Conservation (phyloP, 2,888 invertebrate species). For the Ypsolopha scabrella region DNA sequence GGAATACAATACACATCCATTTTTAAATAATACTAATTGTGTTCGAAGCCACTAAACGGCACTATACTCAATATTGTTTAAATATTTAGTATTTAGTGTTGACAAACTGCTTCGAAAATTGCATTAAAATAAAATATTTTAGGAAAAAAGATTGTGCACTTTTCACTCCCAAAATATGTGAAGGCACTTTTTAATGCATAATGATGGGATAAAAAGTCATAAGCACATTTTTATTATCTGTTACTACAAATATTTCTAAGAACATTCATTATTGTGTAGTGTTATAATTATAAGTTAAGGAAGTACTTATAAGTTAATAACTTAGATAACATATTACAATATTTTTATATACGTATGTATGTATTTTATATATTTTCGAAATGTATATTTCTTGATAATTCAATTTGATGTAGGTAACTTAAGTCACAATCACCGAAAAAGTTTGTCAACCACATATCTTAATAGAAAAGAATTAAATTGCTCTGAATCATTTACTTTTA, state of each 20-base stretch:
- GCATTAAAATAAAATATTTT: slow-evolving; percentile 10
- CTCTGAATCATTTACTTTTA: too few relatives aligned
- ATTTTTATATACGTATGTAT: not conserved
- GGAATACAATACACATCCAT: slow-evolving; percentile 27
- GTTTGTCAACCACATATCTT: slow-evolving; percentile 13
- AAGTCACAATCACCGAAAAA: slow-evolving; percentile 14
- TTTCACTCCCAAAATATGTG: slow-evolving; percentile 30
- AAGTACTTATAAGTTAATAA: not conserved
- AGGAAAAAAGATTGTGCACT: slow-evolving; percentile 5
- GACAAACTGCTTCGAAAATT: slow-evolving; percentile 25
- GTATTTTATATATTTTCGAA: not conserved
- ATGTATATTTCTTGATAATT: not conserved
- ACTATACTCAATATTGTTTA: slow-evolving; percentile 19
- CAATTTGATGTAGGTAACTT: not conserved
- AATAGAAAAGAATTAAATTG: too few relatives aligned
- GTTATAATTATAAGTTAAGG: too few relatives aligned
- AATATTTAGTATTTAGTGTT: slow-evolving; percentile 8
- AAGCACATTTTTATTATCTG: not conserved
- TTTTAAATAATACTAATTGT: slow-evolving; percentile 24
- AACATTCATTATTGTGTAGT: too few relatives aligned
- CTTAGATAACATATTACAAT: not conserved
- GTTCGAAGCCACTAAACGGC: slow-evolving; percentile 42
- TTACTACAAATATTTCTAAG: not conserved
- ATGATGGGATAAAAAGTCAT: not conserved
- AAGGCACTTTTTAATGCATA: slow-evolving; percentile 47